phyloP scores from a whole-genome alignment of 2,888 invertebrate species.

The Salticus scenicus region DNA sequence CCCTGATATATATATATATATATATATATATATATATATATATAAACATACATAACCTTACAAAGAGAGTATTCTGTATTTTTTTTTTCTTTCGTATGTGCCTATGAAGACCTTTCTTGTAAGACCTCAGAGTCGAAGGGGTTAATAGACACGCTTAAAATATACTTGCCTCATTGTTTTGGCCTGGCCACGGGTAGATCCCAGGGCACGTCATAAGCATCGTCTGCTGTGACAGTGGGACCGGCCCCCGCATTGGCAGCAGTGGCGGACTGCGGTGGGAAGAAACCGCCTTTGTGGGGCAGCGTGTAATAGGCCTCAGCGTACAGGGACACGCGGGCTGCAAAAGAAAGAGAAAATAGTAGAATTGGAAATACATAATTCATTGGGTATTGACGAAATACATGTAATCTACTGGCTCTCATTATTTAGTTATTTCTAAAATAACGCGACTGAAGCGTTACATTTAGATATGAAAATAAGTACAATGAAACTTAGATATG shows the following conservation, averaged over 20 bases:
- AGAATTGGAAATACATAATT: no score
- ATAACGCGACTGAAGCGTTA: background rate
- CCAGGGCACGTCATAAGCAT: slow-evolving; percentile 67
- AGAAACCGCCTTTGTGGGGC: slow-evolving; percentile 46
- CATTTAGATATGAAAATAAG: no score
- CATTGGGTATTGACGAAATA: no score
- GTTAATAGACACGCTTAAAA: no score
- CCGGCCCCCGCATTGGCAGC: background rate
- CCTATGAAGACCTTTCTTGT: background rate
- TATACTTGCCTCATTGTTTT: slow-evolving; percentile 10
- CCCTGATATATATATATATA: no score
- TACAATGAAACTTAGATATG: no score
- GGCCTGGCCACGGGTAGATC: slow-evolving; percentile 53
- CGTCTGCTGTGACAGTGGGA: slow-evolving; percentile 31
- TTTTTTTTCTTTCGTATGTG: background rate
- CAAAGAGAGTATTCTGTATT: no score
- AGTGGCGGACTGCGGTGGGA: slow-evolving; percentile 14
- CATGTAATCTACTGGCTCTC: no score
- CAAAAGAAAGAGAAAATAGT: background rate
- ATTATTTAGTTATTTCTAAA: no score
- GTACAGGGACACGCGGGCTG: slow-evolving; percentile 62
- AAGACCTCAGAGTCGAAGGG: background rate
- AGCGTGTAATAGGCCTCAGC: slow-evolving; percentile 64
- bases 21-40: no score
- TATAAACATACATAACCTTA: no score